Conservation (phyloP, 2,113 vertebrate genomes). For the Plestiodon gilberti region DNA sequence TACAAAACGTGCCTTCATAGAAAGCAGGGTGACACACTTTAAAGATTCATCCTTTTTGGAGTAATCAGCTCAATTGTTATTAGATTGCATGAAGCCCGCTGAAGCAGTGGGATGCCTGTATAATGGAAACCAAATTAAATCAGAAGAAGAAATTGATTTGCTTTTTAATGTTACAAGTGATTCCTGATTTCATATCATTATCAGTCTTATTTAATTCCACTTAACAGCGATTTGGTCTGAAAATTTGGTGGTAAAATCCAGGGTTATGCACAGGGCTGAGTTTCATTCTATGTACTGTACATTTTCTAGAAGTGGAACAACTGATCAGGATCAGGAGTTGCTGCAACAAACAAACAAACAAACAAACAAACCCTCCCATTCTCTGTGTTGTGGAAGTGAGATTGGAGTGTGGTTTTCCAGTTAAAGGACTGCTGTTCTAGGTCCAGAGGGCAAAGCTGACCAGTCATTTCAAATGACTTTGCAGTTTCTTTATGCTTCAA, state of each 20-base stretch:
- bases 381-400: neutral
- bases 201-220: conserved; percentile 40
- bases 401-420: neutral
- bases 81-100: conserved; percentile 52
- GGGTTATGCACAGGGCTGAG: neutral
- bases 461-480: neutral
- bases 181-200: conserved; percentile 52
- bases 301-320: neutral
- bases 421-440: neutral
- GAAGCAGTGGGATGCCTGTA: conserved; percentile 33
- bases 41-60: conserved; percentile 54
- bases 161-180: conserved; percentile 43
- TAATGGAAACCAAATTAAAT: conserved; percentile 44
- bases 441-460: neutral
- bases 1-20: conserved; percentile 46
- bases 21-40: conserved; percentile 35
- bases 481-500: neutral
- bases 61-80: conserved; percentile 51
- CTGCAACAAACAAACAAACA: neutral
- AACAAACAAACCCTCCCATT: no score
- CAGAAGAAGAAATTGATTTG: conserved; percentile 46
- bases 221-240: conserved; percentile 28
- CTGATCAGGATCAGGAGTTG: neutral
- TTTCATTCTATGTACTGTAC: neutral
- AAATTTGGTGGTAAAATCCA: conserved; percentile 29